Conservation (phyloP, 2,797 vertebrate genomes). For the Carapus acus region DNA sequence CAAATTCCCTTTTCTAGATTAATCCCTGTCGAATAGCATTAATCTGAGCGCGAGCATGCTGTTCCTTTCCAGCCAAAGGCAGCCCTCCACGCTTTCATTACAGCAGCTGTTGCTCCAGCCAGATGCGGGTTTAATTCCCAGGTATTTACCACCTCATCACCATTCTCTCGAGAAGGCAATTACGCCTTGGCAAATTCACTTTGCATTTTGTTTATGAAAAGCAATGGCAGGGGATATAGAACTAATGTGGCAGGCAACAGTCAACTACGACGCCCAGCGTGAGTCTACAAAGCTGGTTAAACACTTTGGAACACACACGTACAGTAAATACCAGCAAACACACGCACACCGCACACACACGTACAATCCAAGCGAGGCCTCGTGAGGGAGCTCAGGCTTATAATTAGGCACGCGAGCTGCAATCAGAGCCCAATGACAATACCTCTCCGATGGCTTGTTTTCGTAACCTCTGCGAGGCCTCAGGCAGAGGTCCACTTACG, state of each 20-base stretch:
- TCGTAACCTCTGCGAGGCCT: constrained; percentile 89
- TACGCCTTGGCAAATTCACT: constrained; percentile 46
- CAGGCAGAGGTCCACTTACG: constrained; percentile 96
- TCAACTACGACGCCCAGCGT: constrained; percentile 17
- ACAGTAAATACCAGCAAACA: constrained; percentile 22
- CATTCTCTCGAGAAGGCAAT: constrained; percentile 33
- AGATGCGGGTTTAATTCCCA: constrained; percentile 52
- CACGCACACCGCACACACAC: constrained; percentile 35
- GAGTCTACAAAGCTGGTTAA: background rate
- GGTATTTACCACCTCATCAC: constrained; percentile 47
- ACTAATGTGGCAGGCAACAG: constrained; percentile 35
- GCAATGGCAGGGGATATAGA: constrained; percentile 21
- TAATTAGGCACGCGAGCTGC: constrained; percentile 89
- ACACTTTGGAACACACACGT: constrained; percentile 20
- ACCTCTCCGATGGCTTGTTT: constrained; percentile 83
- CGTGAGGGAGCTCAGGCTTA: constrained; percentile 70
- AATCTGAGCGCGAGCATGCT: constrained; percentile 58
- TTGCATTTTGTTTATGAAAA: constrained; percentile 38
- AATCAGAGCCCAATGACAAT: constrained; percentile 90
- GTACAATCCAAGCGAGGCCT: constrained; percentile 61
- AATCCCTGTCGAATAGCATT: constrained; percentile 63
- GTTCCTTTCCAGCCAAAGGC: constrained; percentile 50
- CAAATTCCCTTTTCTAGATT: constrained; percentile 58
- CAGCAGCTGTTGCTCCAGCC: constrained; percentile 42
- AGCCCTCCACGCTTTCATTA: constrained; percentile 54